These are phyloP conservation scores for Distichodus sexfasciatus DNA, from an alignment of 2,797 vertebrate genomes.

Conservation along the genomic window DNA sequence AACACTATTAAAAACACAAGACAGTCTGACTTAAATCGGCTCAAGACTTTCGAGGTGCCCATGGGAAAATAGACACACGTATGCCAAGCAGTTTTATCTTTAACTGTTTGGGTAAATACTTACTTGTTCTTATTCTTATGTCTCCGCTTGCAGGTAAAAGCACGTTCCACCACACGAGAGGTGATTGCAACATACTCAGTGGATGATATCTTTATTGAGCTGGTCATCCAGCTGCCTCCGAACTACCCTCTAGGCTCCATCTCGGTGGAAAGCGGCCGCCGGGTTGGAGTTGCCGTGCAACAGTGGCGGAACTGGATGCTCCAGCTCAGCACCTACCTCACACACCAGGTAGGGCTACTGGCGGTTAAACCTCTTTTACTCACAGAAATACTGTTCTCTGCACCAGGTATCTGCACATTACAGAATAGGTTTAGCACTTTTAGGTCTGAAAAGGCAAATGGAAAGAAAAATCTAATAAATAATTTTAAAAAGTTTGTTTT, in stretches of 20 bases:
- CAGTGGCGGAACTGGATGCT: constrained; percentile 99
- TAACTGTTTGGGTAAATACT: background rate
- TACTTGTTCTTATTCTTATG: background rate
- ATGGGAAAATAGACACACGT: too few species aligned
- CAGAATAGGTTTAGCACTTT: too few species aligned
- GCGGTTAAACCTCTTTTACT: too few species aligned
- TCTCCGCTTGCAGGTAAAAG: constrained; percentile 84
- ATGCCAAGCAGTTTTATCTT: too few species aligned
- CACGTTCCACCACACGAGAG: constrained; percentile 89
- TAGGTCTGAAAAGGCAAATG: too few species aligned
- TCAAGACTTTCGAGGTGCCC: too few species aligned
- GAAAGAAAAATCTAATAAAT: too few species aligned
- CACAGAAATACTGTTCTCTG: too few species aligned
- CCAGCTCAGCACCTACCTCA: constrained; percentile 95
- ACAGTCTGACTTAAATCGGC: too few species aligned
- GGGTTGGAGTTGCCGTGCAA: constrained; percentile 94
- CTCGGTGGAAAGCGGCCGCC: constrained; percentile 90
- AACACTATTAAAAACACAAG: too few species aligned
- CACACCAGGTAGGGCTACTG: constrained; percentile 76
- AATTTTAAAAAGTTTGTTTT: too few species aligned
- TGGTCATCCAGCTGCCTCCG: constrained; percentile 93
- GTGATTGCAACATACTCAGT: constrained; percentile 96
- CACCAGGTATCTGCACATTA: too few species aligned
- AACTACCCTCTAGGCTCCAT: constrained; percentile 94
- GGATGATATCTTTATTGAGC: constrained; percentile 95